phyloP scores from a whole-genome alignment of 2,113 vertebrate species.

The Dasyornis broadbenti region DNA sequence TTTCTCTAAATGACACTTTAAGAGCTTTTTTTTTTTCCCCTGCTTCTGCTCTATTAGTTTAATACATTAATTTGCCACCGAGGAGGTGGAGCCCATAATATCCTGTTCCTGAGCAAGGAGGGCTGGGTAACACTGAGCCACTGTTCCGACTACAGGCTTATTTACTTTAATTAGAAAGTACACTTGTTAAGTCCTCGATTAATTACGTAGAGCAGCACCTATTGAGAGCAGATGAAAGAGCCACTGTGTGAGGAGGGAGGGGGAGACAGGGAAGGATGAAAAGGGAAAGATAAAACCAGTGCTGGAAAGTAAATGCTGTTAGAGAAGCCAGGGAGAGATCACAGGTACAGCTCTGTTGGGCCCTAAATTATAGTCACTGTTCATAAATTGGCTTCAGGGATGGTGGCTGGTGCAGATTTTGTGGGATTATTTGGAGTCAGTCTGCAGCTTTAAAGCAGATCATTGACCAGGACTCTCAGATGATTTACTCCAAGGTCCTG shows the following conservation, averaged over 20 bases:
- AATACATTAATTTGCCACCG: constrained; percentile 23
- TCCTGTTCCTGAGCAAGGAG: constrained; percentile 40
- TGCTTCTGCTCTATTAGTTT: constrained; percentile 26
- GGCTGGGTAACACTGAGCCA: constrained; percentile 34
- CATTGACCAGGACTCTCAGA: not conserved
- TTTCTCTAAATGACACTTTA: not conserved
- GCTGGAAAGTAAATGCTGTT: not conserved
- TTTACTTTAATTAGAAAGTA: constrained; percentile 66
- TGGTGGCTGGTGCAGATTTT: not conserved
- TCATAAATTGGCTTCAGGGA: not conserved
- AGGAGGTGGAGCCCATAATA: constrained; percentile 31
- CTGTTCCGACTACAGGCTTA: constrained; percentile 43
- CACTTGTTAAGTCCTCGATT: constrained; percentile 35
- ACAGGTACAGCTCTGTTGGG: constrained; percentile 7
- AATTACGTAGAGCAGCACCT: constrained; percentile 59
- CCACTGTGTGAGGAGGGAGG: constrained; percentile 1
- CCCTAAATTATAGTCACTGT: not conserved
- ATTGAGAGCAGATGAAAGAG: constrained; percentile 40
- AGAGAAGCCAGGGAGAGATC: not conserved
- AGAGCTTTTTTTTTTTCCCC: not conserved
- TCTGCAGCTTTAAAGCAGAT: not conserved
- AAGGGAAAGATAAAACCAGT: not conserved
- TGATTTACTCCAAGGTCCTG: not conserved
- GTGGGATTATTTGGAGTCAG: not conserved
- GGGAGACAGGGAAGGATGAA: not conserved